Evolutionary conservation across 2,113 vertebrate species (phyloP).

Genomic region (Sturnus vulgaris): DNA sequence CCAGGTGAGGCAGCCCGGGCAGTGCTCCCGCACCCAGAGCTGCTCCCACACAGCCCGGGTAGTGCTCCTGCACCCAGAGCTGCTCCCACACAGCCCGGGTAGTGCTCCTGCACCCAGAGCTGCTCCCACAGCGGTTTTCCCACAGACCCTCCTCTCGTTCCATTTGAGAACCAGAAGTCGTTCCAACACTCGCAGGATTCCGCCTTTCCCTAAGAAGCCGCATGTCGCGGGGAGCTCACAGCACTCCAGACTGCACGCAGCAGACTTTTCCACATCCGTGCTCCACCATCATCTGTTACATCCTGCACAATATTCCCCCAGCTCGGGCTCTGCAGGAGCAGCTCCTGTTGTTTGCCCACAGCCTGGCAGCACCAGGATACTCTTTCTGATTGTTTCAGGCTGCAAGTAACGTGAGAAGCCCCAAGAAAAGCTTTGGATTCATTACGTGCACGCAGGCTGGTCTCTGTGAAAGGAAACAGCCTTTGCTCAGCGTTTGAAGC

Average conservation of each 20-base stretch:
- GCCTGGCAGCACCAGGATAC: neutral
- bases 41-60: too few relatives aligned
- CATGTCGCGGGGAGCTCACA: neutral
- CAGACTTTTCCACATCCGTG: neutral
- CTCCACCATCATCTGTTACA: neutral
- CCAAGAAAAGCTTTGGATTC: neutral
- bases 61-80: too few relatives aligned
- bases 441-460: accelerated
- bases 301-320: neutral
- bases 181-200: neutral
- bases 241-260: neutral
- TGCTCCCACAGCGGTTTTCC: neutral
- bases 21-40: too few relatives aligned
- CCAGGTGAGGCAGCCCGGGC: too few relatives aligned
- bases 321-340: neutral
- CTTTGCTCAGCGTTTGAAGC: neutral
- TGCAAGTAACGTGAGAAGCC: neutral
- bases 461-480: neutral
- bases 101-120: neutral
- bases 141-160: neutral
- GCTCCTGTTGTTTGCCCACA: neutral
- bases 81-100: too few relatives aligned
- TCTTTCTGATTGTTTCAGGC: neutral
- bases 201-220: neutral
- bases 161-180: neutral